These are phyloP conservation scores for Streptopelia turtur DNA, from an alignment of 2,797 vertebrate species.

Conservation along the genomic window DNA sequence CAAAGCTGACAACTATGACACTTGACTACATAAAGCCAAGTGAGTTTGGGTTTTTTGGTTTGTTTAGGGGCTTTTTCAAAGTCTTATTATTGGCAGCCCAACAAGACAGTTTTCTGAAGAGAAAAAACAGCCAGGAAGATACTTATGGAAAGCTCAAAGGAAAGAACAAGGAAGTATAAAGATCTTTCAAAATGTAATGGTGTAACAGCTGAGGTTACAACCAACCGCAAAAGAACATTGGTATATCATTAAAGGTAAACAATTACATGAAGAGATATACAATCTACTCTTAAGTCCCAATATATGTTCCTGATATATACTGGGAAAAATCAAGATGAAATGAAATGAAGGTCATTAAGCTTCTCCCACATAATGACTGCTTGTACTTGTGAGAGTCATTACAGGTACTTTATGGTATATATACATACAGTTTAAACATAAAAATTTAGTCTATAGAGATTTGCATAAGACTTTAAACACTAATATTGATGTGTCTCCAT, in stretches of 20 bases:
- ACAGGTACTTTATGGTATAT: background rate
- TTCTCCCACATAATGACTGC: background rate
- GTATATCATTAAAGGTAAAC: background rate
- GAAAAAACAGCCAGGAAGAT: background rate
- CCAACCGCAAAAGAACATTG: background rate
- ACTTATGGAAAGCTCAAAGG: background rate
- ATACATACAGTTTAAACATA: background rate
- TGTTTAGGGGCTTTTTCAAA: background rate
- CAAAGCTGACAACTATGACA: background rate
- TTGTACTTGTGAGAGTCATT: background rate
- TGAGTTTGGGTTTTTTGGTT: background rate
- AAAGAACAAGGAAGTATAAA: background rate
- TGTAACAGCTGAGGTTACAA: background rate
- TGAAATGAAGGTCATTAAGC: background rate
- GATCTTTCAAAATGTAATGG: background rate
- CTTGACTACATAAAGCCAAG: background rate
- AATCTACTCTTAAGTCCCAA: background rate
- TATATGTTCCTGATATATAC: background rate
- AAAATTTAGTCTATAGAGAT: background rate
- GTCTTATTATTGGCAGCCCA: background rate
- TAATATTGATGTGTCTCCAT: background rate
- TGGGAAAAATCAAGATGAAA: background rate
- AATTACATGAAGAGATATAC: background rate
- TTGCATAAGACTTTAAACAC: background rate
- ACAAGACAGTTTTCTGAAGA: background rate